Conservation (phyloP, 1,140 invertebrate genomes). For the Macrosteles quadrilineatus region DNA sequence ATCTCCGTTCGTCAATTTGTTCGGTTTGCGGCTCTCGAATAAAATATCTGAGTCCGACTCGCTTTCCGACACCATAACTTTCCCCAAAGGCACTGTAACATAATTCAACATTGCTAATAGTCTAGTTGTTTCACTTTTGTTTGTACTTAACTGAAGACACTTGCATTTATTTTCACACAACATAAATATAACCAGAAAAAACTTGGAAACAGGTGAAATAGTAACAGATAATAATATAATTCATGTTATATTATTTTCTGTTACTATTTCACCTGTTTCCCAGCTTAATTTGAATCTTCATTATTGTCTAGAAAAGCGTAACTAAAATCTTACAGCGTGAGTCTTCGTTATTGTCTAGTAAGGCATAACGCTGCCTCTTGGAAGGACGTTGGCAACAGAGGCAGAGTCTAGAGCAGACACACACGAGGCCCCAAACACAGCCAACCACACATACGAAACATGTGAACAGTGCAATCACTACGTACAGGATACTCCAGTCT, state of each 20-base stretch:
- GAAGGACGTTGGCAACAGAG: slow-evolving; percentile 27
- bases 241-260: too few relatives aligned
- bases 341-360: slow-evolving; percentile 39
- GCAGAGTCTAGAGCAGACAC: slow-evolving; percentile 63
- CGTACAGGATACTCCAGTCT: slow-evolving; percentile 90
- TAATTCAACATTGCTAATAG: too few relatives aligned
- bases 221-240: too few relatives aligned
- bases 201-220: too few relatives aligned
- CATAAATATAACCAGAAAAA: neutral
- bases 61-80: slow-evolving; percentile 36
- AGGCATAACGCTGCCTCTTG: slow-evolving; percentile 36
- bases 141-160: too few relatives aligned
- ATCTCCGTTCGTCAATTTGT: slow-evolving; percentile 30
- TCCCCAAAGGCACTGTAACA: slow-evolving; percentile 38
- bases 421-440: slow-evolving; percentile 69
- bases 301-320: too few relatives aligned
- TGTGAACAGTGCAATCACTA: slow-evolving; percentile 71
- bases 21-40: slow-evolving; percentile 37
- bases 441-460: slow-evolving; percentile 64
- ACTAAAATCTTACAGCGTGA: slow-evolving; percentile 36
- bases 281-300: too few relatives aligned
- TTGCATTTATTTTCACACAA: neutral
- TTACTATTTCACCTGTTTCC: too few relatives aligned
- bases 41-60: slow-evolving; percentile 40
- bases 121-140: too few relatives aligned